phyloP scores from a whole-genome alignment of 2,797 vertebrate species.

The Danionella dracula region DNA sequence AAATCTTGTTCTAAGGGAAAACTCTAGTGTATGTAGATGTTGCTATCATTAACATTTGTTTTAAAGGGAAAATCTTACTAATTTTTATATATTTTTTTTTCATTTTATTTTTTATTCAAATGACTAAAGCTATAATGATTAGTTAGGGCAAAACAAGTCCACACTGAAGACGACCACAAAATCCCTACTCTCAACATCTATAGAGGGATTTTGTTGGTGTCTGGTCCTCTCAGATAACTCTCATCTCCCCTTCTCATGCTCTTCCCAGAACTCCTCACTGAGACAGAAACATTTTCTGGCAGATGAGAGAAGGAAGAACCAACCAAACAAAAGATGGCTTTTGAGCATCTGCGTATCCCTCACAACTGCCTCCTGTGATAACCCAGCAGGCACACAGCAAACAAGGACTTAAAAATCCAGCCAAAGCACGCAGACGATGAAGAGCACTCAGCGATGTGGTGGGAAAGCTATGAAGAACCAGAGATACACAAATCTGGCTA shows the following conservation, averaged over 20 bases:
- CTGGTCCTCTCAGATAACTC: conserved; percentile 22
- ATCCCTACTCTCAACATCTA: not conserved
- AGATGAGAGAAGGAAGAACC: conserved; percentile 3
- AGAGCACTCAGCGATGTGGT: not conserved
- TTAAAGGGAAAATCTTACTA: too few relatives aligned
- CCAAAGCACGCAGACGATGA: not conserved
- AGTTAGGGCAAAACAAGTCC: too few relatives aligned
- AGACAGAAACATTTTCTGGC: conserved; percentile 10
- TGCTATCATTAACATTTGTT: too few relatives aligned
- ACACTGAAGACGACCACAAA: not conserved
- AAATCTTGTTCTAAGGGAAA: too few relatives aligned
- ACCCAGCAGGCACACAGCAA: conserved; percentile 1
- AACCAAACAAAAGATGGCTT: not conserved
- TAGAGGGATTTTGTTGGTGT: not conserved
- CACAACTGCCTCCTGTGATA: conserved; percentile 37
- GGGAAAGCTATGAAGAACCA: not conserved
- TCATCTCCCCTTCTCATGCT: not conserved
- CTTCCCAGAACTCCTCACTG: not conserved
- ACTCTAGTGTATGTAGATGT: too few relatives aligned
- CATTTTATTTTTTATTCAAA: too few relatives aligned
- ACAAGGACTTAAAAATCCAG: not conserved
- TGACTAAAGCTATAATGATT: too few relatives aligned
- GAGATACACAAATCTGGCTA: not conserved
- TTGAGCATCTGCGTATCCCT: conserved; percentile 17
- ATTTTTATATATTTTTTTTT: too few relatives aligned